Evolutionary conservation across 2,113 vertebrate genomes (phyloP).

Genomic region (Australoheros scitulus): DNA sequence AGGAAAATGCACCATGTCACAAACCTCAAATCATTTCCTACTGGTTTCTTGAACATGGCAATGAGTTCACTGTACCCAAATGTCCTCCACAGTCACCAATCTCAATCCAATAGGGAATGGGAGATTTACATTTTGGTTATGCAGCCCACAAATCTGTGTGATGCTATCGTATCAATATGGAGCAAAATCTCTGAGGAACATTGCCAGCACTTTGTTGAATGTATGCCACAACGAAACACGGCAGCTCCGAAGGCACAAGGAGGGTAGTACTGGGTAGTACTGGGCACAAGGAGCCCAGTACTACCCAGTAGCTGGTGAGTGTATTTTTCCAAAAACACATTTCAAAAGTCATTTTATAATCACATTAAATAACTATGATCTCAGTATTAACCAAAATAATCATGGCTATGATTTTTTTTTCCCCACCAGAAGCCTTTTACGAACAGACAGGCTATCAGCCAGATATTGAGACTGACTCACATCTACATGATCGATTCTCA

Average conservation of each 20-base stretch:
- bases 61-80: not conserved
- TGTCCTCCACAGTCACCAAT: not conserved
- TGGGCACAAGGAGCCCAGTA: not conserved
- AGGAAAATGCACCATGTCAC: not conserved
- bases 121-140: not conserved
- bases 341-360: not conserved
- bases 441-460: constrained; percentile 21
- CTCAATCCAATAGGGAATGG: not conserved
- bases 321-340: not conserved
- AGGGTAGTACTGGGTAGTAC: too few relatives aligned
- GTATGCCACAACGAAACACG: not conserved
- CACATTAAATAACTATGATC: not conserved
- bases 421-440: not conserved
- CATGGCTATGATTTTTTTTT: not conserved
- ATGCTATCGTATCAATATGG: not conserved
- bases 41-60: not conserved
- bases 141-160: not conserved
- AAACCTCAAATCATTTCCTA: not conserved
- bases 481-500: constrained; percentile 25
- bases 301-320: not conserved
- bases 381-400: not conserved
- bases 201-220: not conserved
- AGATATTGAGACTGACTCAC: constrained; percentile 23
- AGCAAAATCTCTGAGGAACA: not conserved
- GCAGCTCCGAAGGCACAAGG: not conserved